Evolutionary conservation across 2,888 invertebrate genomes (phyloP).

Genomic region (Apamea anceps): DNA sequence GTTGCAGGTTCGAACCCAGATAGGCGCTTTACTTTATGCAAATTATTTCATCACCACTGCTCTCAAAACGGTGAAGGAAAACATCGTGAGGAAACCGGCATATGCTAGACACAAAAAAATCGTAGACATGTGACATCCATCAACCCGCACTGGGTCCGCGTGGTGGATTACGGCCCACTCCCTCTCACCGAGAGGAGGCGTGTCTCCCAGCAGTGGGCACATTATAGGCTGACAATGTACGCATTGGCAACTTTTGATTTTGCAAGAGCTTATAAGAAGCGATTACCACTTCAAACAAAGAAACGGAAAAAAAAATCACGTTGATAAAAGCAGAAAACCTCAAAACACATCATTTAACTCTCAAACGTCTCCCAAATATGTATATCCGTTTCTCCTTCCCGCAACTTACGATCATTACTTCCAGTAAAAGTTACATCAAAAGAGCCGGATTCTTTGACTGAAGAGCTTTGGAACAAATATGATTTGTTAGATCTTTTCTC

Average conservation of each 20-base stretch:
- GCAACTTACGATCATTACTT: conserved; percentile 41
- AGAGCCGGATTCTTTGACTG: conserved; percentile 42
- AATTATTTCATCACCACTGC: no score
- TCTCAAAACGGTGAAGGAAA: no score
- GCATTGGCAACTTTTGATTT: background rate
- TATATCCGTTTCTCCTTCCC: conserved; percentile 6
- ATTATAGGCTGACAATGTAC: background rate
- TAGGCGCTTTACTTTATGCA: no score
- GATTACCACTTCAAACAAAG: background rate
- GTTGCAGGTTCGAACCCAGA: no score
- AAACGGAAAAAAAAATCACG: background rate
- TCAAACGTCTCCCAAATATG: conserved; percentile 4
- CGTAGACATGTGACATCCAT: no score
- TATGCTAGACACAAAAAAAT: no score
- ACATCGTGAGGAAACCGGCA: no score
- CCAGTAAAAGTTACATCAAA: conserved; percentile 43
- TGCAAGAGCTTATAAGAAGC: background rate
- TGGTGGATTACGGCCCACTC: no score
- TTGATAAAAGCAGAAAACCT: background rate
- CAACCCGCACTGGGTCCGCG: no score
- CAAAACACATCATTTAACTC: background rate
- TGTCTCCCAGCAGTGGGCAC: no score
- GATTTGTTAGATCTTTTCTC: conserved; percentile 42
- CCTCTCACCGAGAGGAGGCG: no score
- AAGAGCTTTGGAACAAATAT: conserved; percentile 54